Base-by-base conservation (phyloP, 2,888 invertebrate genomes). In the Brachypterus glaber region DNA sequence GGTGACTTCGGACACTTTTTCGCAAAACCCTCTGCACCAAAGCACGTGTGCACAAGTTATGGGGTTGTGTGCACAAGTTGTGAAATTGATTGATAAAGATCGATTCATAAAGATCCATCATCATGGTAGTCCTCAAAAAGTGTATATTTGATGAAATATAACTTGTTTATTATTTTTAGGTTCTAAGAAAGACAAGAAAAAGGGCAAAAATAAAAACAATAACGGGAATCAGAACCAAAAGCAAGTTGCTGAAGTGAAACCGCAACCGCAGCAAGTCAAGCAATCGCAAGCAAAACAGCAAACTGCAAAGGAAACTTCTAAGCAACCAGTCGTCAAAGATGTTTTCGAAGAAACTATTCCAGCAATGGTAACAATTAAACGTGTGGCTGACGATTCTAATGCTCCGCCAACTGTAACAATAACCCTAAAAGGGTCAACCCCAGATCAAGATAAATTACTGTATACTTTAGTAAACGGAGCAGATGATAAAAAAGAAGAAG, bases 331-430 rank as follows among this genome's bases (percentile, higher is more conserved):
- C 9, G 9, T 7, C 21, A 9, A 43, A 29, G 40, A 44, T 32
- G 39, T 51, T 54, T 62, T 64, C 24, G 64, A 64, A 49, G 63
- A 65, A 50, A 64, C 61, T 1, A 64, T 65, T 36, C 65, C 65
- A 2, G 65, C 65, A 41, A 78, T 79, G 68, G 83, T 84, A 2
- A 84, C 84, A 4, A 84, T 85, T 41, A 74, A 80, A 41, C 66
- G 82, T 33, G 76, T 82, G 2, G 76, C 78, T 62, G 73, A 80
- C 47, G 76, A 77, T 4, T 74, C 75, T 52, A 70, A 67, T 46
- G 70, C 74, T 1, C 78, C 80, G 48, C 81, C 83, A 7, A 81
- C 79, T 15, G 84, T 84, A 1, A 84, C 83, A 1, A 83, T 85
- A 33, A 83, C 83, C 1, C 67, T 83, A 17, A 80, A 82, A 54